Percentiles rank a stretch among this genome's conserved stretches.
Conservation (phyloP, 2,888 invertebrate genomes). For the Tortricodes alternella region DNA sequence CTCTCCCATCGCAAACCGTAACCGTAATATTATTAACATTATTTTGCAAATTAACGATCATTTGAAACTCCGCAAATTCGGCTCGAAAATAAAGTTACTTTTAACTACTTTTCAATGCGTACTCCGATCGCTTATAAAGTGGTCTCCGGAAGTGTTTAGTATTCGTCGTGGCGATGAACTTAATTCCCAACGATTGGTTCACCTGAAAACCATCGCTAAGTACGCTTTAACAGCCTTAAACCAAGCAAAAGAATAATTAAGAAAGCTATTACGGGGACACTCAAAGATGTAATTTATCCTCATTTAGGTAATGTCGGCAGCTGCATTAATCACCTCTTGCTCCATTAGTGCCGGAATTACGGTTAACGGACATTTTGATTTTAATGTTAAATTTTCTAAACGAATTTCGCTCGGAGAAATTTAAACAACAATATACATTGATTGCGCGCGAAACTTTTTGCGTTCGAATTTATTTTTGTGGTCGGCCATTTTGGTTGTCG, state of each 20-base stretch:
- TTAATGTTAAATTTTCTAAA: constrained; percentile 37
- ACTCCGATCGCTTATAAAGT: not conserved
- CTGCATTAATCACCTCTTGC: constrained; percentile 69
- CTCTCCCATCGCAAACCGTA: too few relatives aligned
- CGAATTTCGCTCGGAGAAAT: constrained; percentile 13
- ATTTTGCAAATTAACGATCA: not conserved
- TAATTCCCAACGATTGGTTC: constrained; percentile 6
- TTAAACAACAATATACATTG: constrained; percentile 31
- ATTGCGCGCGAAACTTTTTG: constrained; percentile 23
- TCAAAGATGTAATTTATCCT: constrained; percentile 75
- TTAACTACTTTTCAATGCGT: not conserved
- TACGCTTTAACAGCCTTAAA: constrained; percentile 50
- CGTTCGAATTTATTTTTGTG: constrained; percentile 8
- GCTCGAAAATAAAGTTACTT: too few relatives aligned
- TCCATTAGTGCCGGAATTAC: constrained; percentile 67
- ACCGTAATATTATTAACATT: not conserved
- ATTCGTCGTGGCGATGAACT: constrained; percentile 4
- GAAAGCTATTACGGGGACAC: constrained; percentile 60
- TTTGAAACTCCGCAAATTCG: not conserved
- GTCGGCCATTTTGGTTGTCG: not conserved
- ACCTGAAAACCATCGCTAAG: constrained; percentile 34
- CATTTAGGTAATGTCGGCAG: constrained; percentile 73
- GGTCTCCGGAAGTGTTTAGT: not conserved
- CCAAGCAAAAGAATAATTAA: constrained; percentile 66
- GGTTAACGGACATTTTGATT: constrained; percentile 59